A percentile compares a stretch with the other conserved stretches of the same genome.
Evolutionary conservation across 1,140 invertebrate genomes (phyloP).

Genomic region (Aphaenogaster floridana): DNA sequence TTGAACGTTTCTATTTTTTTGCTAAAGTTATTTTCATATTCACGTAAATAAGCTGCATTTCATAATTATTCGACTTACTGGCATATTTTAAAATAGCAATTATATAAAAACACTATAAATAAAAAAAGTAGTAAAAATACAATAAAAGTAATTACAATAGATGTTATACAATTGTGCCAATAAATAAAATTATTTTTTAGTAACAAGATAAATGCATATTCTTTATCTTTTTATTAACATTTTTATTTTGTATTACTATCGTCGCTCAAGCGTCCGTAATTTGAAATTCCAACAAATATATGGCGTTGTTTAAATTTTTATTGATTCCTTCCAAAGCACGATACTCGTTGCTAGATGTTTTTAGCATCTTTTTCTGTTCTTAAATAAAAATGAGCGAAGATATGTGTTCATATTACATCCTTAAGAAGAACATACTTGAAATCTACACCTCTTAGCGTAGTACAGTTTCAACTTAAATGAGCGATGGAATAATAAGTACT

Average conservation of each 20-base stretch:
- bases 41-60: not conserved
- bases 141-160: too few relatives aligned
- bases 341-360: constrained; percentile 55
- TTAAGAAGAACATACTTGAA: constrained; percentile 62
- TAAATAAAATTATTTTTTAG: constrained; percentile 19
- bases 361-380: constrained; percentile 39
- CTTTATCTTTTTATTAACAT: constrained; percentile 16
- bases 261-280: constrained; percentile 64
- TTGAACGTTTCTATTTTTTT: constrained; percentile 27
- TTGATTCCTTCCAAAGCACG: constrained; percentile 62
- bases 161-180: not conserved
- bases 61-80: not conserved
- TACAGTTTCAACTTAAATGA: constrained; percentile 66
- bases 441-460: constrained; percentile 63
- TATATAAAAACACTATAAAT: not conserved
- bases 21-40: not conserved
- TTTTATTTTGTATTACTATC: constrained; percentile 30
- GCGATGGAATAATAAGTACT: constrained; percentile 75
- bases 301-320: constrained; percentile 41
- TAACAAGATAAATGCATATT: not conserved
- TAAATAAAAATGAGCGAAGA: constrained; percentile 68
- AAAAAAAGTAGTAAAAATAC: not conserved
- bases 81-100: not conserved
- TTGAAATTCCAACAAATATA: constrained; percentile 48
- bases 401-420: constrained; percentile 59